Percentiles rank a stretch among this genome's conserved stretches.
Conservation (phyloP, 2,797 vertebrate genomes). For the Pseudomugil gertrudae region DNA sequence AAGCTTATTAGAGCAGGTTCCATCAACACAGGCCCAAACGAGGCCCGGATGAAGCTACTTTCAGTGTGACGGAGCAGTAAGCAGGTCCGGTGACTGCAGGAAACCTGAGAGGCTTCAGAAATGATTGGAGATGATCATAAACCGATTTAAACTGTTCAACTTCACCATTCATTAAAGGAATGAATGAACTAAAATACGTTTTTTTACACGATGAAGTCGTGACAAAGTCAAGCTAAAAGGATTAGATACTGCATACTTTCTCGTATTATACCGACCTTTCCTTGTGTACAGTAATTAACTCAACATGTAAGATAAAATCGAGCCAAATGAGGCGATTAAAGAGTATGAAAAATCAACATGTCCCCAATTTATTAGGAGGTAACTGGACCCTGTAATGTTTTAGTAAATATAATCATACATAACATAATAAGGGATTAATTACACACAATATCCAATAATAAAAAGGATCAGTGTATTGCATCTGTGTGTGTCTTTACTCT, state of each 20-base stretch:
- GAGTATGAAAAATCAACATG: background rate
- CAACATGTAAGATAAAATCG: background rate
- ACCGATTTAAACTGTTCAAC: background rate
- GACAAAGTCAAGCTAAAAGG: background rate
- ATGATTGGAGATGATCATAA: background rate
- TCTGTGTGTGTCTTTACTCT: background rate
- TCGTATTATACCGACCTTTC: background rate
- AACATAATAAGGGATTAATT: no score
- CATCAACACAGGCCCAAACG: constrained; percentile 13
- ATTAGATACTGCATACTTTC: background rate
- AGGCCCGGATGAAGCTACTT: background rate
- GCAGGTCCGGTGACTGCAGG: background rate
- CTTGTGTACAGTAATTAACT: background rate
- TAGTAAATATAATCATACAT: background rate
- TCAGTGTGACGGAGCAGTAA: background rate
- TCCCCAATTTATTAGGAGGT: background rate
- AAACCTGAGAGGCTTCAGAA: background rate
- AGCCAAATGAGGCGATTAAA: background rate
- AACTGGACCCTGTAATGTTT: background rate
- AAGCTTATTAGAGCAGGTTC: constrained; percentile 30
- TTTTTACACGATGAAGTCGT: background rate
- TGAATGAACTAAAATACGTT: background rate
- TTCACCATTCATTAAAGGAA: background rate
- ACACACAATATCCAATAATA: no score
- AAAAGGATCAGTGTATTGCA: no score